Base-by-base conservation (phyloP, 2,113 vertebrate genomes). In the Lichenostomus cassidix region DNA sequence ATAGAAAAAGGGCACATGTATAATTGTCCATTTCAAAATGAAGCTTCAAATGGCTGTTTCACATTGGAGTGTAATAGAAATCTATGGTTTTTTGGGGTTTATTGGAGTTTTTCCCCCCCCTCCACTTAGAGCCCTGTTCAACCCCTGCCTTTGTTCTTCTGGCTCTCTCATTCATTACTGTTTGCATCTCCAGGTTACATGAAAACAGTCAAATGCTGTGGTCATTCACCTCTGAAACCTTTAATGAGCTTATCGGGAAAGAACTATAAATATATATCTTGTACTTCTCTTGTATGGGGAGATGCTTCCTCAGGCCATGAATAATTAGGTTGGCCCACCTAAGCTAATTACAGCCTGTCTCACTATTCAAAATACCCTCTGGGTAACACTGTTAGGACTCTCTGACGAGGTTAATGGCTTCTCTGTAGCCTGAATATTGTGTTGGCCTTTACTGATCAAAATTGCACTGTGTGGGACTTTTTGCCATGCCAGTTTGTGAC, bases 171-270 rank as follows among this genome's bases (percentile, higher is more conserved):
- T 63, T 87, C 19, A 8, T 84, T 89, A 69, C 67, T 67, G 52
- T 8, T 9, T 73, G 15, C 21, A 9, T 84, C 71, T 92, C 50
- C 55, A 68, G 77, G 25, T 82, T 84, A 46, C 28, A 68, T 39
- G 58, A 59, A 89, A 95, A 56, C 80, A 82, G 73, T 86, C 87
- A 59, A 92, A 65, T 59, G 74, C 77, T 84, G 60, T 63, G 63
- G 87, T 86, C 89, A 35, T 94, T 95, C 87, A 70, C 96, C 86
- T 96, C 89, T 95, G 96, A 90, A 96, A 95, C 81, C 86, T 96
- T 94, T 95, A 91, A 97, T 91, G 80, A 93, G 70, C 94, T 95
- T 96, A 92, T 94, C 19, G 2, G 65, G 53, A 93, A 95, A 95
- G 94, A 93, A 73, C 81, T 89, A 47, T 94, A 92, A 94, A 95